Conservation (phyloP, 2,888 invertebrate genomes). For the Thymelicus lineola region DNA sequence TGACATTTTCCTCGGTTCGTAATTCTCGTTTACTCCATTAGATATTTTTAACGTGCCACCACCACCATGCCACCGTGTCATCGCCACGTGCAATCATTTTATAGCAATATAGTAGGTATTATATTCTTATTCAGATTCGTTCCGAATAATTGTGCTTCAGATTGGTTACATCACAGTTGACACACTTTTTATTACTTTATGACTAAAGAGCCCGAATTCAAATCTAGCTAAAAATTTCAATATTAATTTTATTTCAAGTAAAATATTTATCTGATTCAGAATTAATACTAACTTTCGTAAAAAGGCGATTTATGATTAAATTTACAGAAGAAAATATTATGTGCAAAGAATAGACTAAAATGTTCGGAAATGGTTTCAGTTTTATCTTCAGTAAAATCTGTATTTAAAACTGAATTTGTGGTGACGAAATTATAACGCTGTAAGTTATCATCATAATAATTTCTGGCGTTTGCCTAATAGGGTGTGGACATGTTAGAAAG, state of each 20-base stretch:
- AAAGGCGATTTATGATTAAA: too few species aligned
- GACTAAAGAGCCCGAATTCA: not conserved
- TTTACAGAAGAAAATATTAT: too few species aligned
- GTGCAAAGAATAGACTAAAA: too few species aligned
- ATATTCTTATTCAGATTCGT: conserved; percentile 12
- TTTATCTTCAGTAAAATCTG: too few species aligned
- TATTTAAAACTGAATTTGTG: too few species aligned
- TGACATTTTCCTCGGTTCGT: not conserved
- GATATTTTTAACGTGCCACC: conserved; percentile 4
- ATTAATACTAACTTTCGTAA: too few species aligned
- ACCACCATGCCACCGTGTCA: too few species aligned
- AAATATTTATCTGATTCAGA: too few species aligned
- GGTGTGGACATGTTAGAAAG: conserved; percentile 2
- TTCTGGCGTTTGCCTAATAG: conserved; percentile 14
- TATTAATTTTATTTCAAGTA: too few species aligned
- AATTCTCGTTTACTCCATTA: not conserved
- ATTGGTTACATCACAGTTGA: conserved; percentile 32
- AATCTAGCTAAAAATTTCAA: not conserved
- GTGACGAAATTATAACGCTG: too few species aligned
- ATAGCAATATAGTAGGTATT: not conserved
- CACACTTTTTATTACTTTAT: conserved; percentile 20
- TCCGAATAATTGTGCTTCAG: conserved; percentile 15
- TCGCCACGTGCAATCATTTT: not conserved
- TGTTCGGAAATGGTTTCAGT: too few species aligned
- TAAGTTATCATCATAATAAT: not conserved